A percentile compares a stretch with the other conserved stretches of the same genome.
These are phyloP conservation scores for Phocoena phocoena DNA, from an alignment of 2,113 vertebrate genomes.

Conservation along the genomic window DNA sequence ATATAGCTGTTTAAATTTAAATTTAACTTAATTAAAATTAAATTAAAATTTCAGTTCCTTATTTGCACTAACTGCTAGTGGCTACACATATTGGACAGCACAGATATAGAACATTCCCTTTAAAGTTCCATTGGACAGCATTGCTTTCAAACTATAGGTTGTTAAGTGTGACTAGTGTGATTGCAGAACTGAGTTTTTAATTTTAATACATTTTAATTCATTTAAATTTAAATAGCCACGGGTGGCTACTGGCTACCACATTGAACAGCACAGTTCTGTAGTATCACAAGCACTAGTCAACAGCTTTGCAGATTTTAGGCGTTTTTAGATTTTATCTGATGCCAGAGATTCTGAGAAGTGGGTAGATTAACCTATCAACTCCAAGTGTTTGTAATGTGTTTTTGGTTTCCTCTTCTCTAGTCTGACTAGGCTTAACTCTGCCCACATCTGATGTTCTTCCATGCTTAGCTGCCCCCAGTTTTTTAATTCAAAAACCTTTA, in stretches of 20 bases:
- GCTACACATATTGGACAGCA: background rate
- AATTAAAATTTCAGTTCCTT: background rate
- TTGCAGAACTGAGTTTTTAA: background rate
- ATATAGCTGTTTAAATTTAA: background rate
- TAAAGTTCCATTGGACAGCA: background rate
- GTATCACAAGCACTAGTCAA: background rate
- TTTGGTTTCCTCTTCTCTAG: background rate
- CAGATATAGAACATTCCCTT: background rate
- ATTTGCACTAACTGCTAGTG: background rate
- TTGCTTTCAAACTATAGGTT: background rate
- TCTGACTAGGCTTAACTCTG: background rate
- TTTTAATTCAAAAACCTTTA: background rate
- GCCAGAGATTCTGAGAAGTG: background rate
- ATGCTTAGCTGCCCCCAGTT: background rate
- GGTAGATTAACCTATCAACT: background rate
- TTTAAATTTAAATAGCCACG: background rate
- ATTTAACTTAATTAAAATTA: background rate
- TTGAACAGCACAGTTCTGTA: background rate
- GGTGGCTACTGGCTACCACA: background rate
- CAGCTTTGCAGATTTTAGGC: background rate
- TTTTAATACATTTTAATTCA: background rate
- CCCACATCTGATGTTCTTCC: background rate
- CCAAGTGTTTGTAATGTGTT: background rate
- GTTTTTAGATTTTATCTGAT: background rate
- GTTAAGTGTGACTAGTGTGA: background rate